Evolutionary conservation across 2,797 vertebrate genomes (phyloP), one percentile per base, ranked within the genome.

Genomic region (Eremophila alpestris): DNA sequence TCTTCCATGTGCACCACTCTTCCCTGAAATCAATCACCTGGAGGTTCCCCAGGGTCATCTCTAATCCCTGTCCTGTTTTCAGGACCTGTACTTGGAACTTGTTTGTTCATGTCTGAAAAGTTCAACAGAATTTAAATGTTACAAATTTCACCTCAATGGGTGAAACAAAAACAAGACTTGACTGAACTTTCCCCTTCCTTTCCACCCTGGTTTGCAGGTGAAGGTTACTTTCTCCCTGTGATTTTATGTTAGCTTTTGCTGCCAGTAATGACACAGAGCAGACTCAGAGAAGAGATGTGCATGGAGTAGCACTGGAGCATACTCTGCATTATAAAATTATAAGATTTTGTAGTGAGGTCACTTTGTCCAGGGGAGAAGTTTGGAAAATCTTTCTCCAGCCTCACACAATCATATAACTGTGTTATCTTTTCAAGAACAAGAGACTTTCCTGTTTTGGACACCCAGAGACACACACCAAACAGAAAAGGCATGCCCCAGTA

Each of bases 111-210:
- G 23, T 34, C 49, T 48, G 29, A 30, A 76, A 60, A 81, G 27
- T 17, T 68, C 63, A 52, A 58, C 29, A 62, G 30, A 86, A 71
- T 60, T 74, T 69, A 74, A 23, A 21, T 45, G 26, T 69, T 70
- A 67, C 20, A 30, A 74, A 52, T 45, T 84, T 67, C 70, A 70
- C 41, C 21, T n/a, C 41, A 54, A 2, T 34, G 32, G 43, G 13
- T 41, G 67, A 87, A 87, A 68, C 9, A 70, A 29, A 96, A 95
- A 79, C 41, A 56, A 60, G 43, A 82, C 73, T 93, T 91, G 76
- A 49, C 24, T 87, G 63, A 97, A 52, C 29, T 55, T 65, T 59
- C 7, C 7, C 24, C 8, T 83, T 85, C 36, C 24, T 59, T 80
- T 81, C 19, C 19, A 38, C 15, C 6, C 10, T 18, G 34, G 23